Percentiles rank a stretch among this genome's conserved stretches.
phyloP scores from a whole-genome alignment of 2,797 vertebrate genomes.

The Ambastaia sidthimunki region DNA sequence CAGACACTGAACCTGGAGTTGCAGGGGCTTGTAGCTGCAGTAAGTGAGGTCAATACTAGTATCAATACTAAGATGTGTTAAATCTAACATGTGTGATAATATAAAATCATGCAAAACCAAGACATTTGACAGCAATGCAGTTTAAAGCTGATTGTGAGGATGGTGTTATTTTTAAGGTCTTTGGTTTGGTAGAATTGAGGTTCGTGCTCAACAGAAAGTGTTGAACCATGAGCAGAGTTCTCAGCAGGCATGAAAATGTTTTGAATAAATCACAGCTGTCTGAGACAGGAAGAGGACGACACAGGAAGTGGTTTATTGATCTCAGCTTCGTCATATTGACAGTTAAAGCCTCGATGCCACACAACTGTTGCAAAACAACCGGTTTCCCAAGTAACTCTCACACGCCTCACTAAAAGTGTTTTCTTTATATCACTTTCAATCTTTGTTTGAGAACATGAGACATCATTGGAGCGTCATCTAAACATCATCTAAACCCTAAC shows the following conservation, averaged over 20 bases:
- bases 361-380: background rate
- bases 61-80: background rate
- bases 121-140: background rate
- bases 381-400: background rate
- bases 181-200: background rate
- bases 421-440: conserved; percentile 3
- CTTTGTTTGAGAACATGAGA: background rate
- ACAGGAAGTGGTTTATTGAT: conserved; percentile 61
- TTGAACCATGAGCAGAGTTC: background rate
- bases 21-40: conserved; percentile 64
- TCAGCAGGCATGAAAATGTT: conserved; percentile 2
- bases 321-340: conserved; percentile 19
- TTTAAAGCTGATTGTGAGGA: background rate
- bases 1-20: conserved; percentile 66
- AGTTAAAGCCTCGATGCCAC: conserved; percentile 36
- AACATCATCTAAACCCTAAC: background rate
- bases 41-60: conserved; percentile 48
- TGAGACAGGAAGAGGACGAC: conserved; percentile 47
- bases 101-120: background rate
- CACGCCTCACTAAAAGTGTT: background rate
- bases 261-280: conserved; percentile 62
- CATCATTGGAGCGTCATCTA: background rate
- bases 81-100: background rate
- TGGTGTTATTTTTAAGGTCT: background rate
- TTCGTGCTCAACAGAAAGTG: background rate